Evolutionary conservation across 2,888 invertebrate genomes (phyloP).

Genomic region (Drosophila prolongata): DNA sequence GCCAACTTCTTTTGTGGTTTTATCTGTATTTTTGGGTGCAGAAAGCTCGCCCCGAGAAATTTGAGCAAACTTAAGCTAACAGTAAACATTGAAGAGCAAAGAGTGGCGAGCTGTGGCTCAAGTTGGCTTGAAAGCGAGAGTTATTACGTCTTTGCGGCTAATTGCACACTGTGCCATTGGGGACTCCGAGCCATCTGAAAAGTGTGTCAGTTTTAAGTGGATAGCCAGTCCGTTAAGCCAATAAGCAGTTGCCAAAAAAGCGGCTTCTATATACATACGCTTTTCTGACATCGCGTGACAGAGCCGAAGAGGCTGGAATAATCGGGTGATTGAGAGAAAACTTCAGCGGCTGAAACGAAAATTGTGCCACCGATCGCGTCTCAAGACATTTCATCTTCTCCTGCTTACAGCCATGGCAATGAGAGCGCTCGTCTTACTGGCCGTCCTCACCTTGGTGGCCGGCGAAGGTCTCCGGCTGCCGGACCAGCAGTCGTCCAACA

Average conservation of each 20-base stretch:
- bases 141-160: constrained; percentile 71
- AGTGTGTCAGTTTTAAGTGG: constrained; percentile 58
- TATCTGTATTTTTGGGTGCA: constrained; percentile 34
- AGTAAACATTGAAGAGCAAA: constrained; percentile 28
- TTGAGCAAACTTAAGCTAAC: constrained; percentile 38
- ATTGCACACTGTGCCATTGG: constrained; percentile 45
- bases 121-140: constrained; percentile 68
- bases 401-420: constrained; percentile 76
- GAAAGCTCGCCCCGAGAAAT: constrained; percentile 56
- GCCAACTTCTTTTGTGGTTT: constrained; percentile 17
- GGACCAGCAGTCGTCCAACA: constrained; percentile 80
- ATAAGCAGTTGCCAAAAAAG: constrained; percentile 57
- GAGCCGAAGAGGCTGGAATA: constrained; percentile 46
- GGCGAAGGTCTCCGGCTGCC: constrained; percentile 87
- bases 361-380: constrained; percentile 55
- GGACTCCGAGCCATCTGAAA: constrained; percentile 27
- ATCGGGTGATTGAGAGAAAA: constrained; percentile 60
- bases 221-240: constrained; percentile 48
- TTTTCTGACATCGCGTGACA: constrained; percentile 26
- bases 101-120: constrained; percentile 16
- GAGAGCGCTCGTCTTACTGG: constrained; percentile 83
- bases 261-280: constrained; percentile 9
- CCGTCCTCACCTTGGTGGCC: constrained; percentile 84
- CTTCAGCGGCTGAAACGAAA: constrained; percentile 44
- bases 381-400: constrained; percentile 47